Base-by-base conservation (phyloP, 1,140 invertebrate genomes). In the Drosophila rufa region DNA sequence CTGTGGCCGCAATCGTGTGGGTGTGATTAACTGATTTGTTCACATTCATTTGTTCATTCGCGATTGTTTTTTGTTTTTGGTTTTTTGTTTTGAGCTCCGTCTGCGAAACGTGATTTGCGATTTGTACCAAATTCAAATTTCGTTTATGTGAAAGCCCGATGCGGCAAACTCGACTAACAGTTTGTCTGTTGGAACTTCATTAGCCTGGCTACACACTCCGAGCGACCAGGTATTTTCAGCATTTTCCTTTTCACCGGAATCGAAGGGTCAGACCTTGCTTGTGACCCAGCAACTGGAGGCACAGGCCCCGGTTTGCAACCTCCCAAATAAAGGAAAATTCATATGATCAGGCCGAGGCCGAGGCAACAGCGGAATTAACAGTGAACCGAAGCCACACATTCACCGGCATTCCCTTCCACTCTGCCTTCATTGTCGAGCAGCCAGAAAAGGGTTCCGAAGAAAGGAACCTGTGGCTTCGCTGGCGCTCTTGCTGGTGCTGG, bases 1-100 rank as follows among this genome's bases (percentile, higher is more conserved):
- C 30, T 38, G 15, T 30, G 74, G 36, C 42, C 75, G 27, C 56
- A 78, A 70, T 81, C 80, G 90, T 92, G 90, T 92, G 85, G 90
- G 90, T 92, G 90, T 92, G 90, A 92, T 92, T 92, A 89, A 92
- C 82, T 92, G 90, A 92, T 92, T 92, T 92, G 90, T 91, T 91
- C 84, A 91, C 90, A 91, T 91, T 89, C 81, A 90, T 90, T 90
- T 90, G 85, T 85, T 85, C 75, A 82, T 82, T 90, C 83, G 67
- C 71, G 75, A 81, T 79, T 85, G 69, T 56, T 40, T 55, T 55
- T 55, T 15, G 17, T 8, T 55, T 53, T 53, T 14, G 15, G 27
- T 8, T 36, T 38, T 55, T 38, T 55, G 33, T 79, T 81, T 81
- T 75, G 51, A 38, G 42, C 36, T 46, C 53, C 30, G 69, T 60